phyloP scores from a whole-genome alignment of 2,797 vertebrate genomes.

The Malacoraja senta region DNA sequence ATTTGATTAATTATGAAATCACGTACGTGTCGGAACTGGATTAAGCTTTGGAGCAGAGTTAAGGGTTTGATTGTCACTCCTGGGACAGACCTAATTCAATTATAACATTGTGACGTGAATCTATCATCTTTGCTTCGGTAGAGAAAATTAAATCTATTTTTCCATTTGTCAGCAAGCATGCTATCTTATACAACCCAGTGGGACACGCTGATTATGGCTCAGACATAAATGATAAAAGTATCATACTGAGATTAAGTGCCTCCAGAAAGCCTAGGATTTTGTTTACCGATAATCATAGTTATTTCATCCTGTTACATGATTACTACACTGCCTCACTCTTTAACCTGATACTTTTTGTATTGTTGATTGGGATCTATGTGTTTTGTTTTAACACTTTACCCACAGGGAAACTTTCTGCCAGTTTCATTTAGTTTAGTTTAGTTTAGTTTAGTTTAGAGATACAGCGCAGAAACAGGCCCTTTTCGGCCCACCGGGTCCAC shows the following conservation, averaged over 20 bases:
- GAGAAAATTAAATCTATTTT: neutral
- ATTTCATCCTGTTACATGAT: neutral
- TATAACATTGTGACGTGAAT: neutral
- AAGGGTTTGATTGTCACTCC: neutral
- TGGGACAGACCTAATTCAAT: neutral
- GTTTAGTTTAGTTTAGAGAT: too few species aligned
- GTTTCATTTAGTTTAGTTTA: too few species aligned
- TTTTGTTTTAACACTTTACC: too few species aligned
- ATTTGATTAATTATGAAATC: slow-evolving; percentile 27
- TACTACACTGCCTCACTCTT: too few species aligned
- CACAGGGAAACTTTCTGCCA: neutral
- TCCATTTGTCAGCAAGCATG: neutral
- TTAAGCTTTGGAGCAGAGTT: slow-evolving; percentile 2
- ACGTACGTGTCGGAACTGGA: neutral
- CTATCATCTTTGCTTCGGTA: neutral
- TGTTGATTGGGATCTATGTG: too few species aligned
- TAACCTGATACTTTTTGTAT: neutral
- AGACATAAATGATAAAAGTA: neutral
- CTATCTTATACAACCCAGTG: neutral
- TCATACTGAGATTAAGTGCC: neutral
- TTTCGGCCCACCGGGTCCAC: too few species aligned
- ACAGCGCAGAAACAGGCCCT: too few species aligned
- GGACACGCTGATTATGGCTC: neutral
- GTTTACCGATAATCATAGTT: neutral
- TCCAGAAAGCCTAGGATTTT: neutral